Conservation (phyloP, 2,888 invertebrate genomes). For the Philonicus albiceps region DNA sequence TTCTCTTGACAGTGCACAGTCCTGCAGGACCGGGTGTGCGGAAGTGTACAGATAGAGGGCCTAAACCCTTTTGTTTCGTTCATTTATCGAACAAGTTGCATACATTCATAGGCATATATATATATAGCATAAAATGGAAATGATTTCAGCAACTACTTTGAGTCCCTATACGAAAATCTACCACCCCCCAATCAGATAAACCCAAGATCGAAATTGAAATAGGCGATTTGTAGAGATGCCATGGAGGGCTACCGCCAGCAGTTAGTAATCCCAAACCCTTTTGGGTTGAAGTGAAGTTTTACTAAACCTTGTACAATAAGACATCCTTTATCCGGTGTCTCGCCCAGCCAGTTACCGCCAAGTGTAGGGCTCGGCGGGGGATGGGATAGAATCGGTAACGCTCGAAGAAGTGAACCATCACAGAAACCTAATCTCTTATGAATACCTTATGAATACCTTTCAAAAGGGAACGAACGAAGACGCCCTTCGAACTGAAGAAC, state of each 20-base stretch:
- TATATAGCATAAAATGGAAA: background rate
- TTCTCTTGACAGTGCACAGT: constrained; percentile 15
- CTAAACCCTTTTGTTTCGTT: background rate
- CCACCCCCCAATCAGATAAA: constrained; percentile 23
- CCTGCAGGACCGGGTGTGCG: background rate
- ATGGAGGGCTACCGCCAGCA: constrained; percentile 21
- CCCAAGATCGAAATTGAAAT: constrained; percentile 37
- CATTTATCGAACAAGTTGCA: background rate
- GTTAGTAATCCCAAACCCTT: constrained; percentile 34
- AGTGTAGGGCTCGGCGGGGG: background rate
- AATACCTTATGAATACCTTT: constrained; percentile 19
- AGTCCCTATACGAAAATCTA: background rate
- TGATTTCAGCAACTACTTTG: constrained; percentile 35
- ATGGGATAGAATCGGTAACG: background rate
- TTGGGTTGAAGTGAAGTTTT: constrained; percentile 6
- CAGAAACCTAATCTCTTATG: constrained; percentile 33
- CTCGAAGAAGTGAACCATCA: background rate
- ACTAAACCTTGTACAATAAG: constrained; percentile 12
- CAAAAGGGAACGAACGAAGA: background rate
- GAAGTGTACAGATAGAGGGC: background rate
- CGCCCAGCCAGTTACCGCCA: background rate
- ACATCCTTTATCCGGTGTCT: constrained; percentile 23
- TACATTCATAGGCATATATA: background rate
- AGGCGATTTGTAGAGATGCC: constrained; percentile 31
- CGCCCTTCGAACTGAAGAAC: background rate